Conservation (phyloP, 2,113 vertebrate genomes). For the Trogon surrucura region DNA sequence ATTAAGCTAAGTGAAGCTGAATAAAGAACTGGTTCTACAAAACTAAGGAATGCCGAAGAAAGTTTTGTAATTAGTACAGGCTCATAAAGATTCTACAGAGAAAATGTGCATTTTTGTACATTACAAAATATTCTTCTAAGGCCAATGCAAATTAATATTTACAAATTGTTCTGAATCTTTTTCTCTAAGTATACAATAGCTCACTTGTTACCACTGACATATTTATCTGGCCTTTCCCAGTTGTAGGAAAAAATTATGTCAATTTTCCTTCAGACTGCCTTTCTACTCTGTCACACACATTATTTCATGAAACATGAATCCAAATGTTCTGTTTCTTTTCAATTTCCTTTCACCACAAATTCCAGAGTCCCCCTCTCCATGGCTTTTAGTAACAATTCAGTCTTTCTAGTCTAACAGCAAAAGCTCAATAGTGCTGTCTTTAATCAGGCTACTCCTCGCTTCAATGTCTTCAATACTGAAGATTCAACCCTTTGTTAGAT, state of each 20-base stretch:
- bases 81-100: background rate
- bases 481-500: constrained; percentile 69
- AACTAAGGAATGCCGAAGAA: background rate
- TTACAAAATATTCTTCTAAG: constrained; percentile 26
- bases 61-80: background rate
- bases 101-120: constrained; percentile 21
- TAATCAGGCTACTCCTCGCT: constrained; percentile 78
- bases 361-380: constrained; percentile 71
- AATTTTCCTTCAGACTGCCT: constrained; percentile 82
- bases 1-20: background rate
- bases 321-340: constrained; percentile 88
- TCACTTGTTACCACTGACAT: constrained; percentile 83
- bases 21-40: background rate
- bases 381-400: constrained; percentile 80
- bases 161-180: constrained; percentile 59
- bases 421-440: constrained; percentile 78
- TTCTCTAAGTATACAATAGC: constrained; percentile 74
- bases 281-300: constrained; percentile 85
- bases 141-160: constrained; percentile 71
- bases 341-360: constrained; percentile 88
- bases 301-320: constrained; percentile 90
- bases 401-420: constrained; percentile 81
- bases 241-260: constrained; percentile 83
- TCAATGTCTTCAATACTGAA: constrained; percentile 65
- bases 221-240: constrained; percentile 81